Evolutionary conservation across 2,888 invertebrate genomes (phyloP), one percentile per base, ranked within the genome.

Genomic region (Tolmerus cingulatus): DNA sequence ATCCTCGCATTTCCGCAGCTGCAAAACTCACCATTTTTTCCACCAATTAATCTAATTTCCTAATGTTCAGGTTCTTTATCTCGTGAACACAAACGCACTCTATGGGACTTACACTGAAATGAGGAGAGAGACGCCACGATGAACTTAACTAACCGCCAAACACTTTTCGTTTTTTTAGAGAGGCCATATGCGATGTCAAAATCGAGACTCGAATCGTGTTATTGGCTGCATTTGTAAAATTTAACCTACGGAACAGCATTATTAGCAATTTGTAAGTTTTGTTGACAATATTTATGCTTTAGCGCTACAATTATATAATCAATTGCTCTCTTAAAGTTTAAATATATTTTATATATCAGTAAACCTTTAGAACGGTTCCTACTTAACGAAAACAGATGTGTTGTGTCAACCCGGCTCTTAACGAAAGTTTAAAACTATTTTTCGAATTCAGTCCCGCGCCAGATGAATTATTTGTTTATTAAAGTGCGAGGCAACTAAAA

Each of bases 21-120:
- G 23, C 46, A 23, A 16, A 27, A 85, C 85, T 85, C 85, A 85
- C 85, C 85, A 85, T 85, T 57, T 85, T 85, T n/a, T 19, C 77
- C 30, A 23, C 43, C 34, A 77, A 76, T 77, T 77, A 77, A 86
- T 86, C 30, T 51, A 86, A 57, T 57, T 30, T 27, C 14, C 55
- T 57, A 51, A 55, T 37, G 37, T 66, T 23, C 51, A 86, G 30
- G 2, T 57, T 37, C 43, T 40, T 78, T 34, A 86, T 37, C 46
- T 27, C 27, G 51, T 27, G 27, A 40, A 78, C 78, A 86, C 78
- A 86, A 86, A 79, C 89, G 90, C 89, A 90, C 91, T 87, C 90
- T 85, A 89, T 89, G 89, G 90, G 90, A 89, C 91, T 90, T 91
- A 90, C 91, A 91, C 90, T 90, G 91, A 91, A 92, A 91, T 92